Evolutionary conservation across 2,113 vertebrate species (phyloP).

Genomic region (Maccullochella peelii): DNA sequence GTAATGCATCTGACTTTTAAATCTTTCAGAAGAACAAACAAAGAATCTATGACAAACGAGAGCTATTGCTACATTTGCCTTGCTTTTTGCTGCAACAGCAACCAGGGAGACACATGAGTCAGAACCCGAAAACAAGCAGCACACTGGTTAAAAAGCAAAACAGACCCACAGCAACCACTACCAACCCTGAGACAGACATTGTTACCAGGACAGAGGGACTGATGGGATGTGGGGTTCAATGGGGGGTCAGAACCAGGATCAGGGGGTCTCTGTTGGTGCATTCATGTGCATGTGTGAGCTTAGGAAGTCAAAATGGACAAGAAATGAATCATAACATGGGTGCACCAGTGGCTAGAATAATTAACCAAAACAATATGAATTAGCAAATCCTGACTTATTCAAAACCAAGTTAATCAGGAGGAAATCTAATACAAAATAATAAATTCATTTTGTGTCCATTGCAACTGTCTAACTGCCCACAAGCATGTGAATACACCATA

Average conservation of each 20-base stretch:
- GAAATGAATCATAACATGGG: slow-evolving; percentile 4
- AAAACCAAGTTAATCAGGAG: slow-evolving; percentile 1
- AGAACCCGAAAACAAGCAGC: slow-evolving; percentile 65
- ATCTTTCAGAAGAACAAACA: slow-evolving; percentile 3
- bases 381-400: not conserved
- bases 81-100: slow-evolving; percentile 33
- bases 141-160: slow-evolving; percentile 78
- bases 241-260: slow-evolving; percentile 48
- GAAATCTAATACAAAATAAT: not conserved
- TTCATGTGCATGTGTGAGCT: slow-evolving; percentile 71
- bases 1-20: not conserved
- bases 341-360: not conserved
- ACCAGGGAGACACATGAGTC: slow-evolving; percentile 46
- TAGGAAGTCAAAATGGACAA: slow-evolving; percentile 52
- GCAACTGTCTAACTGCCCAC: slow-evolving; percentile 43
- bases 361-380: slow-evolving; percentile 6
- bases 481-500: slow-evolving; percentile 66
- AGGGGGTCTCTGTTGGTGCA: slow-evolving; percentile 55
- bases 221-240: slow-evolving; percentile 38
- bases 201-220: slow-evolving; percentile 67
- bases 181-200: slow-evolving; percentile 74
- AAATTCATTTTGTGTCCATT: slow-evolving; percentile 21
- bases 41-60: slow-evolving; percentile 7
- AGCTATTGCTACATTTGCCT: not conserved
- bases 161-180: slow-evolving; percentile 79